Percentiles rank a stretch among this genome's conserved stretches.
Conservation (phyloP, 2,888 invertebrate species). For the Drosophila barbarae region DNA sequence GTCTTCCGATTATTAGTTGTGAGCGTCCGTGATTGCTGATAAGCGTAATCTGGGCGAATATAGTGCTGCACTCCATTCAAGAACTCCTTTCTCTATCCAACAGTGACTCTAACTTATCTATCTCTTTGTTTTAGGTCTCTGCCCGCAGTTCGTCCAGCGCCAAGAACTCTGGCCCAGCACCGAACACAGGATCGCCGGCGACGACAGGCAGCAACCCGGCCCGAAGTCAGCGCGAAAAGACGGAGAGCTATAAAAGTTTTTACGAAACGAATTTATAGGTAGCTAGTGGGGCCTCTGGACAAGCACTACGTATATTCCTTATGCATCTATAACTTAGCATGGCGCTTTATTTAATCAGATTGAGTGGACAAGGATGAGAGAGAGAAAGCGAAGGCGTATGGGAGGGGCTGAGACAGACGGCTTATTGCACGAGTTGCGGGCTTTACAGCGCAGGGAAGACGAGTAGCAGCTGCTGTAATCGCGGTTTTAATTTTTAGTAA, state of each 20-base stretch:
- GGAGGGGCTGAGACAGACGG: slow-evolving; percentile 15
- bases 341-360: slow-evolving; percentile 64
- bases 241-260: slow-evolving; percentile 76
- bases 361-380: slow-evolving; percentile 9
- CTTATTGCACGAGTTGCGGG: slow-evolving; percentile 52
- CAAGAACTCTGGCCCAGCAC: slow-evolving; percentile 37
- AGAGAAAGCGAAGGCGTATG: slow-evolving; percentile 1
- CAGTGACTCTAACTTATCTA: not conserved
- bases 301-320: slow-evolving; percentile 14
- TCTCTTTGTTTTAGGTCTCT: slow-evolving; percentile 61
- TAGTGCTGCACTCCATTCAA: slow-evolving; percentile 5
- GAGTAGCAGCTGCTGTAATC: slow-evolving; percentile 19
- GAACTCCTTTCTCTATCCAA: not conserved
- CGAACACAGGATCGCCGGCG: slow-evolving; percentile 44
- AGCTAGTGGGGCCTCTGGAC: slow-evolving; percentile 15
- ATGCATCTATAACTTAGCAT: slow-evolving; percentile 40
- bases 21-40: slow-evolving; percentile 40
- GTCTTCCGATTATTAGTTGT: slow-evolving; percentile 46
- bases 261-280: slow-evolving; percentile 79
- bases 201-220: slow-evolving; percentile 25
- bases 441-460: slow-evolving; percentile 44
- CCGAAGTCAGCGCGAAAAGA: slow-evolving; percentile 72
- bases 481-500: slow-evolving; percentile 19
- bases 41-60: slow-evolving; percentile 24
- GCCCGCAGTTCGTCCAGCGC: slow-evolving; percentile 51